Evolutionary conservation across 2,888 invertebrate species (phyloP).

Genomic region (Mesorhabditis spiculigera): DNA sequence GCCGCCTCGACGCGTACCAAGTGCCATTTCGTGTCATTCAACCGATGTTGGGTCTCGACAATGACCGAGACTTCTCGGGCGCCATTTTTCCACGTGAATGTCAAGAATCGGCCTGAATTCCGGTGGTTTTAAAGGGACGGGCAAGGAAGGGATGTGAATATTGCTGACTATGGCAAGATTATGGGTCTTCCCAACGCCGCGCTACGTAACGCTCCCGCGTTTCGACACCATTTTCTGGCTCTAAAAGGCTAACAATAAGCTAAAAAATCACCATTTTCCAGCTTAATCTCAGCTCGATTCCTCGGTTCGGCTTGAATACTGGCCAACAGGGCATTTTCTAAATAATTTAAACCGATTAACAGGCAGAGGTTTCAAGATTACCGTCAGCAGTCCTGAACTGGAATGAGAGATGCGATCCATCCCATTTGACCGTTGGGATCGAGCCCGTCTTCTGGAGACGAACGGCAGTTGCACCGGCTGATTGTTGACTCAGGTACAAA

Average conservation of each 20-base stretch:
- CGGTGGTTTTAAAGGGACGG: background rate
- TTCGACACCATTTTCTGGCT: background rate
- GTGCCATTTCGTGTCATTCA: conserved; percentile 52
- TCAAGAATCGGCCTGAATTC: background rate
- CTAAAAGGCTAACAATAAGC: background rate
- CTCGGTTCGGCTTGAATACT: background rate
- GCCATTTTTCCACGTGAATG: background rate
- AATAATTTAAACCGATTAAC: background rate
- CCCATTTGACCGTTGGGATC: conserved; percentile 10
- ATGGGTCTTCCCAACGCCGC: too few species aligned
- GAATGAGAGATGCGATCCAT: conserved; percentile 8
- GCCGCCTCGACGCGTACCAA: conserved; percentile 40
- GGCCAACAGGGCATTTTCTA: background rate
- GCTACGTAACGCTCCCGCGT: too few species aligned
- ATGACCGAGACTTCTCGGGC: background rate
- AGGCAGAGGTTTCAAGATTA: background rate
- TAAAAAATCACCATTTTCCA: background rate
- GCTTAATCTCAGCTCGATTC: background rate
- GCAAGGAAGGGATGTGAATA: background rate
- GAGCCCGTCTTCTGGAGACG: background rate
- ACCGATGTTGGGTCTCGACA: conserved; percentile 20
- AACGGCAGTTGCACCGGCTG: background rate
- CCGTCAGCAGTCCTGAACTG: conserved; percentile 13
- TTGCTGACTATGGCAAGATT: background rate
- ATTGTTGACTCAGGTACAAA: background rate